A percentile compares a stretch with the other conserved stretches of the same genome.
Evolutionary conservation across 2,888 invertebrate species (phyloP).

Genomic region (Drosophila diplacantha): DNA sequence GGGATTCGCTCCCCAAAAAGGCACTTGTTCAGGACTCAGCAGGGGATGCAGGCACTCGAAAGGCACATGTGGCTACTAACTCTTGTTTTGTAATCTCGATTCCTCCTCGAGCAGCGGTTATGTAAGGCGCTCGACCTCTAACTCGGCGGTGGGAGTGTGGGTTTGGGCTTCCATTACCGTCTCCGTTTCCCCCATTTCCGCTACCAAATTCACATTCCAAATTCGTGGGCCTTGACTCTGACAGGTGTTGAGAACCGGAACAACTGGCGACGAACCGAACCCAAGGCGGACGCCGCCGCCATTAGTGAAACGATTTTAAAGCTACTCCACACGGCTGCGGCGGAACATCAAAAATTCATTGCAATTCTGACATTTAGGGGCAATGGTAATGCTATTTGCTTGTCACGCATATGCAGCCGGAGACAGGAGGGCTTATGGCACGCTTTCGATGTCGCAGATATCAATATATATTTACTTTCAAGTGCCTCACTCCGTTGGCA

Average conservation of each 20-base stretch:
- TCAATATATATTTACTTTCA: constrained; percentile 1
- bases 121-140: constrained; percentile 29
- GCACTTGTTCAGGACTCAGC: constrained; percentile 38
- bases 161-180: constrained; percentile 14
- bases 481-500: constrained; percentile 4
- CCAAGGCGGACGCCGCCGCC: constrained; percentile 13
- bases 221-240: constrained; percentile 49
- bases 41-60: constrained; percentile 29
- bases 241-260: constrained; percentile 59
- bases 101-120: constrained; percentile 20
- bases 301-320: constrained; percentile 26
- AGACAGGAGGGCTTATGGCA: constrained; percentile 3
- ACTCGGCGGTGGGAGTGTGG: constrained; percentile 16
- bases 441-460: constrained; percentile 17
- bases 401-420: constrained; percentile 60
- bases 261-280: constrained; percentile 54
- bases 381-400: constrained; percentile 21
- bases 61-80: constrained; percentile 32
- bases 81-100: constrained; percentile 15
- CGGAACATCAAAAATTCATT: constrained; percentile 62
- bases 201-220: constrained; percentile 25
- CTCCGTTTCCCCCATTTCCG: constrained; percentile 21
- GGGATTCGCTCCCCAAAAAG: constrained; percentile 38
- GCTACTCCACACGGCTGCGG: constrained; percentile 25
- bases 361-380: constrained; percentile 36